Percentiles rank a stretch among this genome's conserved stretches.
These are phyloP conservation scores for Albula glossodonta DNA, from an alignment of 2,113 vertebrate species.

Conservation along the genomic window DNA sequence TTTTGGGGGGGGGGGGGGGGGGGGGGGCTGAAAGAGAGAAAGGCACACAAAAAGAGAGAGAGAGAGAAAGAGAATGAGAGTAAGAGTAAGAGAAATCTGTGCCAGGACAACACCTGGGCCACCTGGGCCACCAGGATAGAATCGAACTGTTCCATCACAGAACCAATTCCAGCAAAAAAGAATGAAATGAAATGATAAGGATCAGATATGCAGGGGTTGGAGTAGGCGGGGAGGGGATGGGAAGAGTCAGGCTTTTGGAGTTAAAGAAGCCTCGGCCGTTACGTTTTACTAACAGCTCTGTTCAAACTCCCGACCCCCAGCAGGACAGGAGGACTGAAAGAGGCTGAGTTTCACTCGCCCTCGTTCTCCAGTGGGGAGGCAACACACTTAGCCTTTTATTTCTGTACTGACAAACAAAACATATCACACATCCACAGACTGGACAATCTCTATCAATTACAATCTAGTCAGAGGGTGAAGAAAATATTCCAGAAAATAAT, in stretches of 20 bases:
- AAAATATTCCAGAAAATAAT: background rate
- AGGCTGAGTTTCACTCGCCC: too few relatives aligned
- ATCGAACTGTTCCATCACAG: background rate
- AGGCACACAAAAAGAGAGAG: too few relatives aligned
- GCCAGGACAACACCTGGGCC: too few relatives aligned
- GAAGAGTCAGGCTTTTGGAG: background rate
- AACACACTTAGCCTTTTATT: background rate
- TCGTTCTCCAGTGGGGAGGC: background rate
- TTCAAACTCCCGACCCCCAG: background rate
- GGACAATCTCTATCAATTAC: background rate
- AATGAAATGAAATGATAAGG: background rate
- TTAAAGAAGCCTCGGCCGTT: background rate
- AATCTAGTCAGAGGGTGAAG: background rate
- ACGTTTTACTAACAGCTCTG: background rate
- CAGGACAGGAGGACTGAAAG: background rate
- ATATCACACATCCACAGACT: background rate
- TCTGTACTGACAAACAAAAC: background rate
- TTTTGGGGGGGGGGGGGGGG: background rate
- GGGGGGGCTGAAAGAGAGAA: too few relatives aligned
- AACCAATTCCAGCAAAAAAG: conserved; percentile 6
- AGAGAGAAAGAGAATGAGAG: too few relatives aligned
- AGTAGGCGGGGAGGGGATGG: background rate
- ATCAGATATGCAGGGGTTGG: background rate
- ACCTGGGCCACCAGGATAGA: conserved; percentile 5
- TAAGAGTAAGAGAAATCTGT: too few relatives aligned